Evolutionary conservation across 2,888 invertebrate species (phyloP), one percentile per base, ranked within the genome.

Genomic region (Noctua pronuba): DNA sequence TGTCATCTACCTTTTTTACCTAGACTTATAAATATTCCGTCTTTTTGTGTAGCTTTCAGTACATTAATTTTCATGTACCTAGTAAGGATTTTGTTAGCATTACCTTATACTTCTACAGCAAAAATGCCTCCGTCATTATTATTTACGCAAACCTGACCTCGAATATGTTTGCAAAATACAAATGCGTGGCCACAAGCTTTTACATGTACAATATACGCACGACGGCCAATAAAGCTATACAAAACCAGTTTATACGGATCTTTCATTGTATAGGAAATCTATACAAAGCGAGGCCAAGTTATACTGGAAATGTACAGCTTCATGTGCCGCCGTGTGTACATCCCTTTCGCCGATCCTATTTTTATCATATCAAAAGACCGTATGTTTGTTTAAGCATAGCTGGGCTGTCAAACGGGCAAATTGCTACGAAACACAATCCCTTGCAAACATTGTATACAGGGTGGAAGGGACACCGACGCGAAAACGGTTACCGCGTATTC

Each of bases 401-500:
- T 86, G 78, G 69, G 85, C 83, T 89, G 88, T 87, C 88, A 89
- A 86, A 82, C 80, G 78, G 86, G 83, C 82, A 89, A 90, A 90
- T 90, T 89, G 88, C 85, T 88, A 86, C 89, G 91, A 88, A 91
- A 91, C 79, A 86, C 86, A 89, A 91, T 89, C 90, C 85, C 81
- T 76, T 73, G 84, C 86, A 89, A 88, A 90, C 87, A 89, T 75
- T 86, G 78, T 82, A 46, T 76, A n/a, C n/a, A n/a, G n/a, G n/a
- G n/a, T n/a, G n/a, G n/a, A n/a, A n/a, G n/a, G n/a, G n/a, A n/a
- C n/a, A n/a, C n/a, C n/a, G n/a, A n/a, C n/a, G n/a, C n/a, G n/a
- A n/a, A n/a, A n/a, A n/a, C n/a, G n/a, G n/a, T n/a, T n/a, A n/a
- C n/a, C n/a, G n/a, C n/a, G n/a, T n/a, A n/a, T n/a, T n/a, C n/a